These are phyloP conservation scores for Salmo trutta DNA, from an alignment of 2,797 vertebrate genomes.

Conservation along the genomic window DNA sequence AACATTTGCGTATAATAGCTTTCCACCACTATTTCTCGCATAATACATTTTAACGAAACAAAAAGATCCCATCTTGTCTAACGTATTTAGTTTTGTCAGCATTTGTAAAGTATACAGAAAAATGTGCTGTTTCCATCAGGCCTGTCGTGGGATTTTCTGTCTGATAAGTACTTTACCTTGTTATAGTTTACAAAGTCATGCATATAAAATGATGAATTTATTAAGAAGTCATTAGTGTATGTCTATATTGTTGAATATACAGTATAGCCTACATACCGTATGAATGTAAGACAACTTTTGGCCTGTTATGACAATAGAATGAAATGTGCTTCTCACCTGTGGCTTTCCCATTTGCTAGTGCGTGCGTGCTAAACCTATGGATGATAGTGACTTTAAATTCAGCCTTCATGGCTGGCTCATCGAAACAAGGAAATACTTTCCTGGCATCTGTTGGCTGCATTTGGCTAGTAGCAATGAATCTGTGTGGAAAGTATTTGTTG, in stretches of 20 bases:
- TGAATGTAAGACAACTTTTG: neutral
- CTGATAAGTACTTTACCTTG: too few relatives aligned
- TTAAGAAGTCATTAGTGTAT: neutral
- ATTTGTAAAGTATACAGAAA: too few relatives aligned
- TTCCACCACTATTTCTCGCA: too few relatives aligned
- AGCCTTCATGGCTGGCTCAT: slow-evolving; percentile 81
- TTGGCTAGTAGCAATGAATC: slow-evolving; percentile 66
- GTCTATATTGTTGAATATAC: neutral
- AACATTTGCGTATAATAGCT: too few relatives aligned
- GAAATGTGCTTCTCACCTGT: slow-evolving; percentile 5
- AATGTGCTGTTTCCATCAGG: too few relatives aligned
- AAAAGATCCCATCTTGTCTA: too few relatives aligned
- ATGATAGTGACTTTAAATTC: slow-evolving; percentile 66
- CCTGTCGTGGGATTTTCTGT: too few relatives aligned
- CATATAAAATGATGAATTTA: neutral
- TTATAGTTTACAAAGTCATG: neutral
- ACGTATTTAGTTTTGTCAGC: too few relatives aligned
- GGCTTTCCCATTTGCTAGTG: slow-evolving; percentile 41
- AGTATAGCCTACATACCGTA: neutral
- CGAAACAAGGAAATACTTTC: slow-evolving; percentile 79
- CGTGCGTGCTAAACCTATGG: slow-evolving; percentile 46
- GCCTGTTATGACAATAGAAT: neutral
- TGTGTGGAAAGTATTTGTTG: slow-evolving; percentile 30
- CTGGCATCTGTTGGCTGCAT: slow-evolving; percentile 72
- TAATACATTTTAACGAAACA: too few relatives aligned